Conservation (phyloP, 2,113 vertebrate genomes). For the Lophochroa leadbeateri region DNA sequence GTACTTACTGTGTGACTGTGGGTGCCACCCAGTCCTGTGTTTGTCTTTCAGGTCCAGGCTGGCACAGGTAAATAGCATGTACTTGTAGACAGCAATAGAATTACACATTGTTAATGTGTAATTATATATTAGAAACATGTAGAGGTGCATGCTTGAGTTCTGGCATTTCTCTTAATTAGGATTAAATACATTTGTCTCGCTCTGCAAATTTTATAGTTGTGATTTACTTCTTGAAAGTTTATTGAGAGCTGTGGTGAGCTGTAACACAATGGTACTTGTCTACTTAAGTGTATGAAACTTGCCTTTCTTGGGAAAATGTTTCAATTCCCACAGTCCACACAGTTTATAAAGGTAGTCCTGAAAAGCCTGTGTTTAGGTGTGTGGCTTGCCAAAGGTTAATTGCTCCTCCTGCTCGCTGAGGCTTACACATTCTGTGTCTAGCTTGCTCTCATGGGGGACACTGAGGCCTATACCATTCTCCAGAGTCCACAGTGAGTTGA, state of each 20-base stretch:
- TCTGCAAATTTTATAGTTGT: neutral
- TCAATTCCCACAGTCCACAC: slow-evolving; percentile 10
- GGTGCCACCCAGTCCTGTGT: neutral
- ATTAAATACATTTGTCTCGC: neutral
- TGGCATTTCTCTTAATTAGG: neutral
- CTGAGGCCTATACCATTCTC: neutral
- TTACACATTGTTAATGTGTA: neutral
- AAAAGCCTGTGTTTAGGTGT: slow-evolving; percentile 71
- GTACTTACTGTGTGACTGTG: neutral
- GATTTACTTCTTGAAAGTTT: neutral
- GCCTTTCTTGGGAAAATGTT: neutral
- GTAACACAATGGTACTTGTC: neutral
- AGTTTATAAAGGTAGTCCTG: neutral
- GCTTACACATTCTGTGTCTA: neutral
- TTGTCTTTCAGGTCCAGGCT: neutral
- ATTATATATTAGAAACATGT: neutral
- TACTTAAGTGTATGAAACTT: neutral
- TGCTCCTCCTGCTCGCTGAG: slow-evolving; percentile 3
- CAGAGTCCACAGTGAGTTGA: neutral
- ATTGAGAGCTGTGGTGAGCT: neutral
- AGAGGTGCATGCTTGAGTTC: neutral
- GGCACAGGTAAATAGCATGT: neutral
- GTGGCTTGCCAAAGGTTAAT: slow-evolving; percentile 53
- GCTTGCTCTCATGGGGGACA: neutral
- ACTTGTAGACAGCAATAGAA: neutral